These are phyloP conservation scores for Leontocebus nigricollis DNA, from an alignment of 2,797 vertebrate species.

Conservation along the genomic window DNA sequence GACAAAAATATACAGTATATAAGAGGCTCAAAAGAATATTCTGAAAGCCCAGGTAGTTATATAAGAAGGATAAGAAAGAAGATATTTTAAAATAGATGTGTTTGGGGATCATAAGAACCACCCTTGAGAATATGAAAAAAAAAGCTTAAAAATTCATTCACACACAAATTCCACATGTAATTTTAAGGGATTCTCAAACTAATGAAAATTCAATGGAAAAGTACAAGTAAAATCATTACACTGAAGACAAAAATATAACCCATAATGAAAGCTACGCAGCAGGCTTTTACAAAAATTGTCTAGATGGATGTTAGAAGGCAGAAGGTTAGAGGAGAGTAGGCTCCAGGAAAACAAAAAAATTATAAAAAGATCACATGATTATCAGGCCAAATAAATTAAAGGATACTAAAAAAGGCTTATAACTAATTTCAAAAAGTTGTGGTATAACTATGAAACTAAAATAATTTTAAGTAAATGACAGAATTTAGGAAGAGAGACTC, in stretches of 20 bases:
- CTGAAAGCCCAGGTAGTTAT: neutral
- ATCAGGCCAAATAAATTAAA: neutral
- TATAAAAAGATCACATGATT: neutral
- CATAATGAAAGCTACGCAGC: neutral
- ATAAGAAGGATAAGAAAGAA: neutral
- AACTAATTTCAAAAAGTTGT: conserved; percentile 26
- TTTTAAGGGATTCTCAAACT: conserved; percentile 18
- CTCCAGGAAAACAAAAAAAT: neutral
- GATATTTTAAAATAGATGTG: neutral
- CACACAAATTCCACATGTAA: neutral
- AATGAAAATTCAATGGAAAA: neutral
- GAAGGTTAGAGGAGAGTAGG: neutral
- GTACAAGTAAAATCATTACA: neutral
- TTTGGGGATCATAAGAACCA: neutral
- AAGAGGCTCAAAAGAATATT: neutral
- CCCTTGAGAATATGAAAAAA: neutral
- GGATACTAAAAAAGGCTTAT: neutral
- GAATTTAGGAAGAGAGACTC: neutral
- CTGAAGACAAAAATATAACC: neutral
- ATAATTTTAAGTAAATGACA: neutral
- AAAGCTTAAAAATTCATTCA: conserved; percentile 15
- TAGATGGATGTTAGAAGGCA: neutral
- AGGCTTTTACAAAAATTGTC: neutral
- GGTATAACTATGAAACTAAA: neutral
- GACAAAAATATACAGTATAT: neutral